phyloP scores from a whole-genome alignment of 2,888 invertebrate genomes.

The Ellobium chinense region DNA sequence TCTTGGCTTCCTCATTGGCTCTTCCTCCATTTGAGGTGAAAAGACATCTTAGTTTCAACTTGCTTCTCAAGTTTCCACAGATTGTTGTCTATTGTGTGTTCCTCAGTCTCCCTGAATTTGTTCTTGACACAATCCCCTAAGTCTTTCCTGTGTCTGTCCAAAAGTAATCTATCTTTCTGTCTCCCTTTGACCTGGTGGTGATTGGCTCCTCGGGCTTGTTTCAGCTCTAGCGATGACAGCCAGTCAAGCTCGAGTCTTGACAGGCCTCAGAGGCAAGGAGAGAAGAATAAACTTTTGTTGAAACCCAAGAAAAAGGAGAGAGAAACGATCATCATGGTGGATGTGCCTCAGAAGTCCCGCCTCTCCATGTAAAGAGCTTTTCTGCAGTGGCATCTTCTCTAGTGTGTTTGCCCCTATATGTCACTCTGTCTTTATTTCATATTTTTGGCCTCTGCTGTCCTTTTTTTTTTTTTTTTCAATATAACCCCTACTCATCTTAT shows the following conservation, averaged over 20 bases:
- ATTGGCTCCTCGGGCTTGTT: slow-evolving; percentile 29
- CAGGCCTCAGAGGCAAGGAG: slow-evolving; percentile 18
- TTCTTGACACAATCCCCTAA: too few relatives aligned
- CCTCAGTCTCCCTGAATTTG: too few relatives aligned
- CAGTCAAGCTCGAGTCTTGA: slow-evolving; percentile 41
- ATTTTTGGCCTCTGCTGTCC: not conserved
- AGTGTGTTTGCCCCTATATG: slow-evolving; percentile 7
- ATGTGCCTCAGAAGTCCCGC: slow-evolving; percentile 34
- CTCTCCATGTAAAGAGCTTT: slow-evolving; percentile 42
- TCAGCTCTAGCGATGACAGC: slow-evolving; percentile 43
- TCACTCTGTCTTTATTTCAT: not conserved
- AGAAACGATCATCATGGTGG: slow-evolving; percentile 24
- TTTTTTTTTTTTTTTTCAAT: slow-evolving; percentile 1
- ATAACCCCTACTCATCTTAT: not conserved
- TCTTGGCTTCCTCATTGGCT: too few relatives aligned
- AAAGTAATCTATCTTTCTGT: too few relatives aligned
- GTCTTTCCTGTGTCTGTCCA: too few relatives aligned
- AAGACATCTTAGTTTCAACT: too few relatives aligned
- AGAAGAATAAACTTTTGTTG: slow-evolving; percentile 43
- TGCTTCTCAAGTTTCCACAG: too few relatives aligned
- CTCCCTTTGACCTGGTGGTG: not conserved
- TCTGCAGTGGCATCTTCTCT: slow-evolving; percentile 34
- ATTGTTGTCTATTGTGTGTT: too few relatives aligned
- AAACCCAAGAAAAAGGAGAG: slow-evolving; percentile 36
- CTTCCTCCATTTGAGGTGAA: too few relatives aligned